Conservation (phyloP, 2,888 invertebrate genomes). For the Diaperis boleti region DNA sequence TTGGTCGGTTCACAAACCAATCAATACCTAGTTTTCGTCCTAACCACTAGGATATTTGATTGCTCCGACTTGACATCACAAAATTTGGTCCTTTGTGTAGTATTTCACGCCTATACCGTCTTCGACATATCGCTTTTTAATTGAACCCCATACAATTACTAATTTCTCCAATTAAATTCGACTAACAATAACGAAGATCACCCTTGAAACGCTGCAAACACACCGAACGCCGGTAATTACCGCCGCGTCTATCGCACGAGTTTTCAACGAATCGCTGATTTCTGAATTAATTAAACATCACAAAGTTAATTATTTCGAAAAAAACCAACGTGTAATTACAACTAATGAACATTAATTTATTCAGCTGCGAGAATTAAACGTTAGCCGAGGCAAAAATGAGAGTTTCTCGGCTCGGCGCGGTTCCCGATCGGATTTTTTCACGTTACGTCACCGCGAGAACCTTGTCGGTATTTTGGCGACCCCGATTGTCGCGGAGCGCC, state of each 20-base stretch:
- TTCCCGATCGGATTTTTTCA: background rate
- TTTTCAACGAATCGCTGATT: slow-evolving; percentile 34
- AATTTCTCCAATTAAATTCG: too few species aligned
- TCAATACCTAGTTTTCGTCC: too few species aligned
- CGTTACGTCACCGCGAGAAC: slow-evolving; percentile 17
- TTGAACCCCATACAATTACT: too few species aligned
- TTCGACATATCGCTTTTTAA: too few species aligned
- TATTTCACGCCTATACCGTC: too few species aligned
- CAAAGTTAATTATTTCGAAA: slow-evolving; percentile 33
- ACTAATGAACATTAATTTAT: slow-evolving; percentile 34
- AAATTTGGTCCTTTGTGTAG: too few species aligned
- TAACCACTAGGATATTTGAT: too few species aligned
- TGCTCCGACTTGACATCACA: too few species aligned
- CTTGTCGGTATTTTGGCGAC: slow-evolving; percentile 13
- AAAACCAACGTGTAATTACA: slow-evolving; percentile 19
- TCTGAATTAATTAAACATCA: slow-evolving; percentile 33
- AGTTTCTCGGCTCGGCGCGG: too few species aligned
- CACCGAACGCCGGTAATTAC: slow-evolving; percentile 17
- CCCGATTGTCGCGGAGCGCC: slow-evolving; percentile 12
- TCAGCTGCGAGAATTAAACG: slow-evolving; percentile 4
- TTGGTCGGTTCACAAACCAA: too few species aligned
- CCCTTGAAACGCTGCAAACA: too few species aligned
- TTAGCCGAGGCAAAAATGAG: slow-evolving; percentile 1
- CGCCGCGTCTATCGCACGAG: slow-evolving; percentile 25
- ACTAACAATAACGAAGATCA: too few species aligned